Evolutionary conservation across 2,797 vertebrate genomes (phyloP).

Genomic region (Furcifer pardalis): DNA sequence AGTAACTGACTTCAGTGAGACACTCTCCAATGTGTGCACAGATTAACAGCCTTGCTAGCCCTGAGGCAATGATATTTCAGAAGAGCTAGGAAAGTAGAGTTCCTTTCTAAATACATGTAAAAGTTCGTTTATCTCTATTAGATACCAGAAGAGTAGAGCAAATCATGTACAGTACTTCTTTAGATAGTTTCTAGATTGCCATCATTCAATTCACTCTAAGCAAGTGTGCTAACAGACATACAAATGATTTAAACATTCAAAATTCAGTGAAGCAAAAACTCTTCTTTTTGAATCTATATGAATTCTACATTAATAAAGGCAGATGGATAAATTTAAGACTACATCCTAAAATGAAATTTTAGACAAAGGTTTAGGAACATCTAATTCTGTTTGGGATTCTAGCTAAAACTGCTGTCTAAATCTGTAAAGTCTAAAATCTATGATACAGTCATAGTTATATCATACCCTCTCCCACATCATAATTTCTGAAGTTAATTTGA

Average conservation of each 20-base stretch:
- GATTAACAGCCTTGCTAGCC: not conserved
- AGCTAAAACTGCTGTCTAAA: not conserved
- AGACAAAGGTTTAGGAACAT: not conserved
- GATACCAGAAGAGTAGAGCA: not conserved
- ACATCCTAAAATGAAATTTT: not conserved
- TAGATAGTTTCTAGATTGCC: not conserved
- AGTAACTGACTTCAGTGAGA: slow-evolving; percentile 41
- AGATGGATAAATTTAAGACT: not conserved
- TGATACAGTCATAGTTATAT: no score
- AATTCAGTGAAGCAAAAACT: not conserved
- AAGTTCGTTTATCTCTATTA: not conserved
- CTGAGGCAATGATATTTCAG: not conserved
- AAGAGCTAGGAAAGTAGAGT: not conserved
- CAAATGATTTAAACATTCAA: not conserved
- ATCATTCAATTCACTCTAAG: not conserved
- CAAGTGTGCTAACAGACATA: not conserved
- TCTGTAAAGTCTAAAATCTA: not conserved
- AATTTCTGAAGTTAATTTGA: no score
- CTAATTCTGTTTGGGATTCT: not conserved
- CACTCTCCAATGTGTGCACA: not conserved
- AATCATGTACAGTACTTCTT: not conserved
- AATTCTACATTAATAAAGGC: not conserved
- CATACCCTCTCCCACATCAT: no score
- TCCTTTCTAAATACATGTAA: not conserved
- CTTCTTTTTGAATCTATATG: not conserved